Evolutionary conservation across 2,113 vertebrate genomes (phyloP).

Genomic region (Plecturocebus donacophilus): DNA sequence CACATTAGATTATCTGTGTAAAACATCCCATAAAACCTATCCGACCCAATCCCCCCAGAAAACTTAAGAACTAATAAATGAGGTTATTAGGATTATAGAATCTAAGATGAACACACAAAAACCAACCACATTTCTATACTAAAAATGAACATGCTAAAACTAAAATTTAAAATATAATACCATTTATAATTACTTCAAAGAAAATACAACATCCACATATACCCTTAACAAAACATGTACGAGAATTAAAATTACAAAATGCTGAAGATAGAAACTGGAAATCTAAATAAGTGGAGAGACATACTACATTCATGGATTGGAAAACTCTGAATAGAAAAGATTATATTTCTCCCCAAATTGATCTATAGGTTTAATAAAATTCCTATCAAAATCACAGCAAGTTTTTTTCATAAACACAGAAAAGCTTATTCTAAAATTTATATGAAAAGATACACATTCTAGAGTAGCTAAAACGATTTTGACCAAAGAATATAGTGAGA

Average conservation of each 20-base stretch:
- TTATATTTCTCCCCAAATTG: not conserved
- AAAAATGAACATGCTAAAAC: not conserved
- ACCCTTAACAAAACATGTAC: not conserved
- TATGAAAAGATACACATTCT: not conserved
- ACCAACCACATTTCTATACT: not conserved
- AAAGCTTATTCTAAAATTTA: not conserved
- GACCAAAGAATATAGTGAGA: not conserved
- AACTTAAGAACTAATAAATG: not conserved
- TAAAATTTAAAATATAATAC: not conserved
- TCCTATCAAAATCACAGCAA: not conserved
- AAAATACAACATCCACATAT: not conserved
- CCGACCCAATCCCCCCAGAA: not conserved
- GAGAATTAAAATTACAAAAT: not conserved
- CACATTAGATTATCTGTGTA: not conserved
- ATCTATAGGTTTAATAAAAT: not conserved
- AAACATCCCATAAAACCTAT: not conserved
- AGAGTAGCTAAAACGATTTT: not conserved
- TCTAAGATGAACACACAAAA: not conserved
- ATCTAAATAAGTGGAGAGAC: not conserved
- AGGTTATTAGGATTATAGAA: not conserved
- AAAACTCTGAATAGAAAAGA: not conserved
- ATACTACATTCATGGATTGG: not conserved
- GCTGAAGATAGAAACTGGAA: not conserved
- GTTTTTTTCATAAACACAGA: not conserved
- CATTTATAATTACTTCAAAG: not conserved